Percentiles rank a stretch among this genome's conserved stretches.
These are phyloP conservation scores for Micronycteris hirsuta DNA, from an alignment of 2,113 vertebrate genomes.

Conservation along the genomic window DNA sequence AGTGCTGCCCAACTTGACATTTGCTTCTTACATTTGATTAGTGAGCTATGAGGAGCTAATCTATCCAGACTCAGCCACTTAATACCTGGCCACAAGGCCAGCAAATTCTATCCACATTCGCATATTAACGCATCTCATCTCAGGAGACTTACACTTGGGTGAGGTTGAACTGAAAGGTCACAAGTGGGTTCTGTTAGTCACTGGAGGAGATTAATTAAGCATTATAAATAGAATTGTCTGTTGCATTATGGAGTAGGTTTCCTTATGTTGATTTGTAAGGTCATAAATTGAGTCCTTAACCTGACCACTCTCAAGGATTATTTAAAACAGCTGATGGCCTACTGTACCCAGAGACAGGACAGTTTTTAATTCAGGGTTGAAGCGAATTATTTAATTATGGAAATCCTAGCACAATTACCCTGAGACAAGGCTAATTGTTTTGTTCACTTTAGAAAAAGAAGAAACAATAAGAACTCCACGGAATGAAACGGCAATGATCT, in stretches of 20 bases:
- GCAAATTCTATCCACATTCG: slow-evolving; percentile 65
- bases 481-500: slow-evolving; percentile 49
- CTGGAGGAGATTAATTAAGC: slow-evolving; percentile 78
- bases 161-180: slow-evolving; percentile 75
- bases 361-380: slow-evolving; percentile 50
- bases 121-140: slow-evolving; percentile 68
- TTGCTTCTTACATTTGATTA: slow-evolving; percentile 57
- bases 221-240: slow-evolving; percentile 77
- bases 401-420: slow-evolving; percentile 61
- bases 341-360: slow-evolving; percentile 60
- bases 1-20: slow-evolving; percentile 41
- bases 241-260: slow-evolving; percentile 72
- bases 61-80: slow-evolving; percentile 61
- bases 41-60: slow-evolving; percentile 52
- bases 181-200: slow-evolving; percentile 71
- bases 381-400: slow-evolving; percentile 58
- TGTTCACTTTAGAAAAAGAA: slow-evolving; percentile 24
- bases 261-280: slow-evolving; percentile 74
- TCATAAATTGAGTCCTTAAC: slow-evolving; percentile 78
- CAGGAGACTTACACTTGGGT: slow-evolving; percentile 61
- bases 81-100: slow-evolving; percentile 62
- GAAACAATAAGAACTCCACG: slow-evolving; percentile 39
- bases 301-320: slow-evolving; percentile 68
- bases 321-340: slow-evolving; percentile 75
- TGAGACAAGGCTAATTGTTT: slow-evolving; percentile 49